phyloP scores from a whole-genome alignment of 2,888 invertebrate genomes.

The Xestia c-nigrum region DNA sequence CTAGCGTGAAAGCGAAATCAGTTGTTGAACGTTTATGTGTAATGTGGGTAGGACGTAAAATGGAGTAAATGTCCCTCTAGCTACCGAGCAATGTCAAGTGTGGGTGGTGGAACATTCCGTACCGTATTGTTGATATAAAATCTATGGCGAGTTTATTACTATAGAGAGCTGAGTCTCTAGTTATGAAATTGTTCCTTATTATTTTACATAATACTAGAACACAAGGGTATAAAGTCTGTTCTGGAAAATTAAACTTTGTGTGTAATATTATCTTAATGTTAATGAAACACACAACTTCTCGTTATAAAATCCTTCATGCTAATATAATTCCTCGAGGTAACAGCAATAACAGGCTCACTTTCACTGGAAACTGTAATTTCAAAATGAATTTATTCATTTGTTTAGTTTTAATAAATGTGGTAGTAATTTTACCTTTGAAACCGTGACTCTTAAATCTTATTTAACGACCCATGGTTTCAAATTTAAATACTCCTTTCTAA shows the following conservation, averaged over 20 bases:
- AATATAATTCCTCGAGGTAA: conserved; percentile 28
- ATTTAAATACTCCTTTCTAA: conserved; percentile 65
- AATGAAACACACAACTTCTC: conserved; percentile 9
- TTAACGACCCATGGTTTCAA: conserved; percentile 50
- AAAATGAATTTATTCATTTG: conserved; percentile 45
- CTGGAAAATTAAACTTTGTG: conserved; percentile 5
- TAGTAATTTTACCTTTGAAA: conserved; percentile 41
- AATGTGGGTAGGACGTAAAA: conserved; percentile 62
- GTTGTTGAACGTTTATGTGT: conserved; percentile 66
- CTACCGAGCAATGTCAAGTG: conserved; percentile 34
- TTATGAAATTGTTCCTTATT: not conserved
- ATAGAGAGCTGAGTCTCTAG: conserved; percentile 19
- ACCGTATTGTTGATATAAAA: conserved; percentile 30
- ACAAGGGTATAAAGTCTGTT: not conserved
- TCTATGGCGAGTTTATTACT: conserved; percentile 21
- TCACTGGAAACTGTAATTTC: conserved; percentile 42
- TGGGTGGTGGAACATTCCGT: conserved; percentile 42
- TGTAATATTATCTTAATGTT: conserved; percentile 25
- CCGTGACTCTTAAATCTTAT: conserved; percentile 53
- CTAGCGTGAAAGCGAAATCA: conserved; percentile 74
- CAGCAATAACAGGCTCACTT: conserved; percentile 37
- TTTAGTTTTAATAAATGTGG: conserved; percentile 36
- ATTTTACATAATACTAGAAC: conserved; percentile 1
- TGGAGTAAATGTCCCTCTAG: conserved; percentile 50
- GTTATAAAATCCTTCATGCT: conserved; percentile 10